Conservation (phyloP, 2,888 invertebrate species). For the Diarsia mendica region DNA sequence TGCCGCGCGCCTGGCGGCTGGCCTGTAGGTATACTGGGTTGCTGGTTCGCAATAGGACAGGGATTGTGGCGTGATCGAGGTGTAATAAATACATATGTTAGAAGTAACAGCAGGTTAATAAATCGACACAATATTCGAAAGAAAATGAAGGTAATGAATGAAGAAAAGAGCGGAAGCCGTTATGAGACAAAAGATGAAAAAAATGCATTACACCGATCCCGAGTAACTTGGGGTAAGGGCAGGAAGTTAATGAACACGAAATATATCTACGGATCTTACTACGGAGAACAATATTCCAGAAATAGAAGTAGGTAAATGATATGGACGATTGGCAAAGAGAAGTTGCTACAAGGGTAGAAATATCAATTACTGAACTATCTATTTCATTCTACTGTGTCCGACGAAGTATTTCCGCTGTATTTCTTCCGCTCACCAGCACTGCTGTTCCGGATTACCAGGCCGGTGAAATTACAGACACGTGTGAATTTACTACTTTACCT, state of each 20-base stretch:
- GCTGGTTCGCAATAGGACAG: slow-evolving; percentile 3
- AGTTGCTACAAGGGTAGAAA: background rate
- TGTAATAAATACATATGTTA: background rate
- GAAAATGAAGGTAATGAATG: background rate
- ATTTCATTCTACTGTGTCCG: background rate
- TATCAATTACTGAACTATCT: background rate
- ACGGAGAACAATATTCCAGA: too few relatives aligned
- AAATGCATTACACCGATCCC: background rate
- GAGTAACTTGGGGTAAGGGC: background rate
- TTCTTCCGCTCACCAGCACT: background rate
- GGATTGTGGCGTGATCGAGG: slow-evolving; percentile 41
- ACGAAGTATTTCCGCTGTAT: background rate
- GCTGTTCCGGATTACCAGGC: background rate
- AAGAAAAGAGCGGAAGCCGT: too few relatives aligned
- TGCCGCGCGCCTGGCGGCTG: slow-evolving; percentile 24
- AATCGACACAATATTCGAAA: background rate
- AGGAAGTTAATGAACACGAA: background rate
- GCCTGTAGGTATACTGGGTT: slow-evolving; percentile 12
- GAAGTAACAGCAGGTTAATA: background rate
- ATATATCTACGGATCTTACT: too few relatives aligned
- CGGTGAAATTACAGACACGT: slow-evolving; percentile 8
- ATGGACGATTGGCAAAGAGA: background rate
- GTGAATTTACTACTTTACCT: background rate
- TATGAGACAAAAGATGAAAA: background rate
- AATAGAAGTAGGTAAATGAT: background rate